Percentiles rank a stretch among this genome's conserved stretches.
Evolutionary conservation across 2,888 invertebrate species (phyloP).

Genomic region (Eudemis profundana): DNA sequence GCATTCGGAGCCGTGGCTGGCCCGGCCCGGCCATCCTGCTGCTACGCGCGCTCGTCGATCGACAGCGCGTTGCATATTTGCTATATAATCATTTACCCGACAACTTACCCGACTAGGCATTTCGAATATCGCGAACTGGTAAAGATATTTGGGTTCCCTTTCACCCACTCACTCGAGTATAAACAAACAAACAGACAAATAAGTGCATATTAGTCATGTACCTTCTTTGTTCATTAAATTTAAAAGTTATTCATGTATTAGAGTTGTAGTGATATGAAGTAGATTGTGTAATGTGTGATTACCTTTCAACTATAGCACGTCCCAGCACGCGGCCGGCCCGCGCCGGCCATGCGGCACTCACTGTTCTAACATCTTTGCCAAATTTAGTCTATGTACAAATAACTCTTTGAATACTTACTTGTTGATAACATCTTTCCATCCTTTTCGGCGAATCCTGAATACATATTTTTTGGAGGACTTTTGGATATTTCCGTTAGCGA

Average conservation of each 20-base stretch:
- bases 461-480: conserved; percentile 77
- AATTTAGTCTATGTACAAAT: conserved; percentile 62
- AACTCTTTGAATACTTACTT: conserved; percentile 52
- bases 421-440: conserved; percentile 57
- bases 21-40: neutral
- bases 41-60: neutral
- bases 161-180: conserved; percentile 27
- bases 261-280: conserved; percentile 57
- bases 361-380: conserved; percentile 58
- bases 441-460: conserved; percentile 66
- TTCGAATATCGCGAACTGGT: conserved; percentile 13
- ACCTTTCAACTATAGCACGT: conserved; percentile 51
- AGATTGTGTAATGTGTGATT: conserved; percentile 57
- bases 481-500: conserved; percentile 78
- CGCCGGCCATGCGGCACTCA: conserved; percentile 44
- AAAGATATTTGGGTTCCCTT: conserved; percentile 20
- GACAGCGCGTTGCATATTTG: neutral
- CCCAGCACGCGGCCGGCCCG: conserved; percentile 46
- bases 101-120: neutral
- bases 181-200: conserved; percentile 51
- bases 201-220: conserved; percentile 51
- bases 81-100: neutral
- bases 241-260: conserved; percentile 57
- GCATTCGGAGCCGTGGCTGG: neutral
- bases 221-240: conserved; percentile 52